Conservation (phyloP, 2,113 vertebrate genomes). For the Labrus mixtus region DNA sequence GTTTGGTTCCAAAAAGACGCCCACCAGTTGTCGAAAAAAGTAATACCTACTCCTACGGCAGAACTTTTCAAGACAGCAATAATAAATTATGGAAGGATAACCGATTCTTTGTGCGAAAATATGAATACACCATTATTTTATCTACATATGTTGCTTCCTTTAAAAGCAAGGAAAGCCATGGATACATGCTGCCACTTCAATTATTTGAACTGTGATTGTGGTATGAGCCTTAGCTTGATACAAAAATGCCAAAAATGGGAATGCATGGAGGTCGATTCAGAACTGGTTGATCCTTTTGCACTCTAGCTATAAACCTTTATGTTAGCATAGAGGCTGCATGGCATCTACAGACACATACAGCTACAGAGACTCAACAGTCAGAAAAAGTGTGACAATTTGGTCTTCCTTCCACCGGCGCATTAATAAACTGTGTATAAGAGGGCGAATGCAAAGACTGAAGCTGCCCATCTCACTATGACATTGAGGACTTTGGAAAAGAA, state of each 20-base stretch:
- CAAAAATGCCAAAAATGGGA: neutral
- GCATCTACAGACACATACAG: conserved; percentile 2
- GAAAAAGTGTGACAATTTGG: neutral
- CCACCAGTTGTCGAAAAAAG: conserved; percentile 61
- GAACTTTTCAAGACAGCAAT: conserved; percentile 35
- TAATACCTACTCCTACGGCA: conserved; percentile 60
- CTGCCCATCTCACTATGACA: neutral
- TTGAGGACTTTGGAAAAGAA: neutral
- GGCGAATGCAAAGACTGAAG: conserved; percentile 11
- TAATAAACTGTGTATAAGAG: neutral
- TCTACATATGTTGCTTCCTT: neutral
- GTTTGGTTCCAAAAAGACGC: conserved; percentile 66
- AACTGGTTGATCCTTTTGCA: conserved; percentile 30
- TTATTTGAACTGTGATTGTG: neutral
- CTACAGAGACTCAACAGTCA: neutral
- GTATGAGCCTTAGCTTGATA: neutral
- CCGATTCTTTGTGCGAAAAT: too few relatives aligned
- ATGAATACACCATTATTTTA: too few relatives aligned
- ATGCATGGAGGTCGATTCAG: conserved; percentile 20
- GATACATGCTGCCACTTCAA: neutral
- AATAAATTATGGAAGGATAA: conserved; percentile 33
- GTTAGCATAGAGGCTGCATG: neutral
- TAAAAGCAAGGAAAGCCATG: neutral
- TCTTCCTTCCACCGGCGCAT: too few relatives aligned
- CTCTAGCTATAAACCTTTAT: conserved; percentile 25